Conservation (phyloP, 2,888 invertebrate genomes). For the Limnephilus auricula region DNA sequence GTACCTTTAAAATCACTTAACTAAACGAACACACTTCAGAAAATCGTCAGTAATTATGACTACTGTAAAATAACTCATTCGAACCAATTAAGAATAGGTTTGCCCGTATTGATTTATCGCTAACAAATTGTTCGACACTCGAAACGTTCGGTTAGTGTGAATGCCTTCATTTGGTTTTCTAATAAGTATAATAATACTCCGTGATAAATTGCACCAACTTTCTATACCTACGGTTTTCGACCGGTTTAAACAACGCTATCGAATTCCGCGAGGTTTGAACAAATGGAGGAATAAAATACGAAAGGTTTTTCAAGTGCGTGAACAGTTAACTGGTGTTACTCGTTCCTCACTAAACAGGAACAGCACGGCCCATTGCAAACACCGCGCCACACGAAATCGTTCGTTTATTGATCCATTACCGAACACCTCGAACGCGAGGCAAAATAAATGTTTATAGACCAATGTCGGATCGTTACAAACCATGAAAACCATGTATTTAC, state of each 20-base stretch:
- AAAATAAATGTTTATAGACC: not conserved
- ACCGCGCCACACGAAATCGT: conserved; percentile 6
- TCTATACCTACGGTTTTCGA: conserved; percentile 48
- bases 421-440: not conserved
- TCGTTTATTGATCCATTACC: conserved; percentile 27
- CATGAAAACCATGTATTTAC: not conserved
- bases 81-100: conserved; percentile 63
- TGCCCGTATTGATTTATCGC: conserved; percentile 65
- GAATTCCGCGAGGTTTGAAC: conserved; percentile 50
- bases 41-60: conserved; percentile 58
- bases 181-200: conserved; percentile 55
- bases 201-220: conserved; percentile 62
- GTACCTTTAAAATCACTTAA: conserved; percentile 49
- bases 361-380: not conserved
- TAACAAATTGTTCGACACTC: conserved; percentile 65
- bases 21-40: conserved; percentile 51
- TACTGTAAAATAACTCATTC: conserved; percentile 66
- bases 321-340: conserved; percentile 36
- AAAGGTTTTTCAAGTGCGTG: conserved; percentile 24
- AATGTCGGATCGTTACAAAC: conserved; percentile 7
- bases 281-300: conserved; percentile 38
- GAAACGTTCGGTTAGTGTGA: conserved; percentile 57
- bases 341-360: conserved; percentile 14
- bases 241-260: conserved; percentile 52
- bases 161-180: conserved; percentile 65